Conservation (phyloP, 2,797 vertebrate species). For the Xyrichtys novacula region DNA sequence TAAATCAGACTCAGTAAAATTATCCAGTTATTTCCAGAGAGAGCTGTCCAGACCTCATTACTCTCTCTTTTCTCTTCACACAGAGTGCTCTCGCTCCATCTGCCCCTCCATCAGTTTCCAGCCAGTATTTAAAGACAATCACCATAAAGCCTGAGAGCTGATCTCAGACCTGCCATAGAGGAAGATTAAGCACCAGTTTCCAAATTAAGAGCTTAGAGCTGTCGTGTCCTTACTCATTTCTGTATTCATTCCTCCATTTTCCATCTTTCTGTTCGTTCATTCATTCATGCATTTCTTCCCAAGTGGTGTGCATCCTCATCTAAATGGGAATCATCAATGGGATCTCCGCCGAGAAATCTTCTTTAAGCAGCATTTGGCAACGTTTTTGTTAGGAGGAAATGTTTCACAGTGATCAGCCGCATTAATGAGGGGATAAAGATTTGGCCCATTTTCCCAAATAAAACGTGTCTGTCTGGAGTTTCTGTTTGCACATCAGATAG, state of each 20-base stretch:
- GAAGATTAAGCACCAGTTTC: slow-evolving; percentile 56
- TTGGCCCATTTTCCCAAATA: slow-evolving; percentile 50
- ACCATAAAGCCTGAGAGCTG: slow-evolving; percentile 43
- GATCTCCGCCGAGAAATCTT: slow-evolving; percentile 67
- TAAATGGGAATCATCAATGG: slow-evolving; percentile 46
- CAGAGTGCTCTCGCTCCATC: slow-evolving; percentile 44
- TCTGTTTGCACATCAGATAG: slow-evolving; percentile 8
- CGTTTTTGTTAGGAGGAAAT: slow-evolving; percentile 38
- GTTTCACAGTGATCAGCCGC: slow-evolving; percentile 36
- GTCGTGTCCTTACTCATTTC: slow-evolving; percentile 36
- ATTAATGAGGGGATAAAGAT: slow-evolving; percentile 59
- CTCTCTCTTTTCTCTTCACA: slow-evolving; percentile 27
- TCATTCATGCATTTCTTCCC: slow-evolving; percentile 34
- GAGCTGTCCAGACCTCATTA: slow-evolving; percentile 57
- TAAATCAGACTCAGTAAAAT: slow-evolving; percentile 53
- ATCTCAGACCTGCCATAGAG: slow-evolving; percentile 62
- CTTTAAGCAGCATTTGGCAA: slow-evolving; percentile 66
- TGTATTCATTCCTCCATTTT: slow-evolving; percentile 41
- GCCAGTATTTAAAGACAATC: slow-evolving; percentile 71
- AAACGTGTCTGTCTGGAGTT: slow-evolving; percentile 41
- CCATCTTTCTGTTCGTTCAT: slow-evolving; percentile 23
- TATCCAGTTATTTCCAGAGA: slow-evolving; percentile 33
- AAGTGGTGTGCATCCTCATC: slow-evolving; percentile 24
- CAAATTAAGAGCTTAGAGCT: slow-evolving; percentile 61
- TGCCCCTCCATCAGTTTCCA: slow-evolving; percentile 65